Base-by-base conservation (phyloP, 1,140 invertebrate genomes). In the Cherax destructor region DNA sequence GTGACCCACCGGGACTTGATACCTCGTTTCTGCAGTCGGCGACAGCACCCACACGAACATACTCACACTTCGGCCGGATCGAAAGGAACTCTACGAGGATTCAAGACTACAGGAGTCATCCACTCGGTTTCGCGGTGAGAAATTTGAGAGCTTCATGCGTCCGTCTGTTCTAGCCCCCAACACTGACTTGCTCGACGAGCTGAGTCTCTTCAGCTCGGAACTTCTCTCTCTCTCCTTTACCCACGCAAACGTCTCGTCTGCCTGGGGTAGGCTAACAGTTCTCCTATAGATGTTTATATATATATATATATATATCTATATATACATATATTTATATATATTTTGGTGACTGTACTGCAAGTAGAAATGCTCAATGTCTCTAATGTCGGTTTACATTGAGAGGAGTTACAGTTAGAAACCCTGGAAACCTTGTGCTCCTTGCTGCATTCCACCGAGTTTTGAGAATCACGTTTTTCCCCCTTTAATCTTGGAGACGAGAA, bases 11-110 rank as follows among this genome's bases (percentile, higher is more conserved):
- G 61, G 61, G 21, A 69, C 21, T 69, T 69, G 61, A 74, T 74
- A 74, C 69, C 24, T 74, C n/a, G 21, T 74, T 6, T 24, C 69
- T 74, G 69, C 69, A 24, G 21, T 4, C 50, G 30, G 2, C 47
- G 11, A 79, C 47, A 79, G 24, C 47, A 81, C 79, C 24, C 16
- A 81, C 79, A 81, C 16, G 52, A 56, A 81, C 52, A 81, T 5
- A 81, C 79, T 30, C 69, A 74, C 69, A 5, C n/a, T 21, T 9
- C 69, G n/a, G 24, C 3, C 69, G 69, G 69, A 74, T 21, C 69
- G 69, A 21, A 74, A 74, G 69, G n/a, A 24, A 74, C 24, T 24
- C 69, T 5, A 74, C n/a, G n/a, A 74, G 24, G 69, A 13, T 24
- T 5, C 21, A 74, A 11, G n/a, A 74, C 69, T 24, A 7, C 69